phyloP scores from a whole-genome alignment of 2,888 invertebrate species.

The Archaeoteleia sp. region DNA sequence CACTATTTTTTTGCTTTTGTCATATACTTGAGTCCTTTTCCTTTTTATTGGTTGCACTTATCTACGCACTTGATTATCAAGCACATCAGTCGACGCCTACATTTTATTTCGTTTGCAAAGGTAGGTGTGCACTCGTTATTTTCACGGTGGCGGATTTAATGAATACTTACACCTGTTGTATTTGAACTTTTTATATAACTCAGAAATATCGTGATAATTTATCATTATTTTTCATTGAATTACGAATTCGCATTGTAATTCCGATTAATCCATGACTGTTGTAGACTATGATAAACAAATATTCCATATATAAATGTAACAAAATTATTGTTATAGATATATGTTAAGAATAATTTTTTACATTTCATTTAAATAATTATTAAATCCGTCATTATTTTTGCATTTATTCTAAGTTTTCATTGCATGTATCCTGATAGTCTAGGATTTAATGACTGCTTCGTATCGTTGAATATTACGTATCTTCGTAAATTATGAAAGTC shows the following conservation, averaged over 20 bases:
- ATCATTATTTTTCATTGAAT: too few relatives aligned
- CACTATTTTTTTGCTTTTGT: conserved; percentile 33
- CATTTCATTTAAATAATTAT: conserved; percentile 10
- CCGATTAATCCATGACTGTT: too few relatives aligned
- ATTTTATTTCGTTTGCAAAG: conserved; percentile 48
- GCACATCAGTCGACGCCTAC: conserved; percentile 29
- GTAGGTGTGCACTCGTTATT: conserved; percentile 54
- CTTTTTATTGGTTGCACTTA: conserved; percentile 16
- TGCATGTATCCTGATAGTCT: conserved; percentile 2
- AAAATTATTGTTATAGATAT: conserved; percentile 3
- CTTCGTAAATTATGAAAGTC: conserved; percentile 29
- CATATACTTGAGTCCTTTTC: conserved; percentile 13
- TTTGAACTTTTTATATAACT: neutral
- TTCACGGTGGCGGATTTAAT: conserved; percentile 14
- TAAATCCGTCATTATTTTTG: conserved; percentile 16
- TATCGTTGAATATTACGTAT: too few relatives aligned
- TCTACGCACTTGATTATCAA: conserved; percentile 1
- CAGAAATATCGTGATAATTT: too few relatives aligned
- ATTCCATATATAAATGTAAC: too few relatives aligned
- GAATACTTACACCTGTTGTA: neutral
- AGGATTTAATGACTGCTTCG: conserved; percentile 6
- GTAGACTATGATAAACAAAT: too few relatives aligned
- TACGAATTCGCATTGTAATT: too few relatives aligned
- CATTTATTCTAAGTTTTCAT: conserved; percentile 11
- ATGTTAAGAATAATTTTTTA: conserved; percentile 5